Percentiles rank a stretch among this genome's conserved stretches.
These are phyloP conservation scores for Formica aserva DNA, from an alignment of 2,888 invertebrate genomes.

Conservation along the genomic window DNA sequence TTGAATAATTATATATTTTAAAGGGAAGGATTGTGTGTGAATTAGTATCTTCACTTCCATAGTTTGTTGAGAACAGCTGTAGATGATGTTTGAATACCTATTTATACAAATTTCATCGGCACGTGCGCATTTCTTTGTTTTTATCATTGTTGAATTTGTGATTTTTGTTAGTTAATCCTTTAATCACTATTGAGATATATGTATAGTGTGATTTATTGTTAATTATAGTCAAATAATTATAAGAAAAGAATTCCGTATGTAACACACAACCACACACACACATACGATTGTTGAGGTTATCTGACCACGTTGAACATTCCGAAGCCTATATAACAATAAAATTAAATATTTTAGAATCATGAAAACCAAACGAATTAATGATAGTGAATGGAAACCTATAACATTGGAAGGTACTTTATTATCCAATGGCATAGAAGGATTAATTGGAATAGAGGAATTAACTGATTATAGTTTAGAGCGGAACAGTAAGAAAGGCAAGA, in stretches of 20 bases:
- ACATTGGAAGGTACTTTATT: constrained; percentile 88
- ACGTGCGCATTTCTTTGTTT: neutral
- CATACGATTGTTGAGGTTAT: constrained; percentile 2
- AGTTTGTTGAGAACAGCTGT: neutral
- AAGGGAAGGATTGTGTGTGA: neutral
- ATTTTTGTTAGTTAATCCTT: neutral
- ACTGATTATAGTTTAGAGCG: constrained; percentile 88
- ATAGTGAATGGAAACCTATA: constrained; percentile 89
- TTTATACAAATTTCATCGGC: neutral
- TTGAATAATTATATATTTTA: neutral
- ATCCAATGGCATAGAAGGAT: constrained; percentile 88
- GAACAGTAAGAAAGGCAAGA: constrained; percentile 50
- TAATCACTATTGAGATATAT: neutral
- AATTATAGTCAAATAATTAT: neutral
- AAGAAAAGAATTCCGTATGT: neutral
- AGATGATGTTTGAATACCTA: neutral
- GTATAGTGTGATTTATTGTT: neutral
- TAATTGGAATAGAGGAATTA: constrained; percentile 93
- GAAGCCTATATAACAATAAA: neutral
- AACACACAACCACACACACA: neutral
- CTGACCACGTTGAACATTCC: neutral
- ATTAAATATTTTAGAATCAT: constrained; percentile 44
- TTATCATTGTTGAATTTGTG: neutral
- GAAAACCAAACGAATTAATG: constrained; percentile 48
- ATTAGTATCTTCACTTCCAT: neutral